Conservation (phyloP, 1,140 invertebrate genomes). For the Lordiphosa stackelbergi region DNA sequence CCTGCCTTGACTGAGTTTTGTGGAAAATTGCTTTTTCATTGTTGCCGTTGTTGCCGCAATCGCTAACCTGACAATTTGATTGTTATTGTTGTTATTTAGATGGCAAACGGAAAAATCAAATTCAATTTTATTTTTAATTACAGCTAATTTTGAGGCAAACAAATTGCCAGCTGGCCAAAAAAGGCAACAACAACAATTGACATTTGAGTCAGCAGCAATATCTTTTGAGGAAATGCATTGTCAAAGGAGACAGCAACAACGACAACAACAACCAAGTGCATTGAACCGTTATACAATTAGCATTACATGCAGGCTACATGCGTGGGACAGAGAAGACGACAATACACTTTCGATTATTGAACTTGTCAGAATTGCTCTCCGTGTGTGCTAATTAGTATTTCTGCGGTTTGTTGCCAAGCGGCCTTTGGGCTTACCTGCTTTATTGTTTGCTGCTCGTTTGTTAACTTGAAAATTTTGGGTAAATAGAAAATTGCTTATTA, state of each 20-base stretch:
- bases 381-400: conserved; percentile 10
- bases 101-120: conserved; percentile 62
- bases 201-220: conserved; percentile 59
- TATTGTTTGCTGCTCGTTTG: conserved; percentile 3
- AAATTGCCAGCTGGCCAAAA: conserved; percentile 61
- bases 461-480: too few species aligned
- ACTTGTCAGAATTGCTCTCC: conserved; percentile 44
- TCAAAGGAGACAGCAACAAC: conserved; percentile 32
- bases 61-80: conserved; percentile 59
- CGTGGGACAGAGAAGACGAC: conserved; percentile 37
- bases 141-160: conserved; percentile 66
- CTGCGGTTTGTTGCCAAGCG: conserved; percentile 18
- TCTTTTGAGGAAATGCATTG: conserved; percentile 52
- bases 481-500: neutral
- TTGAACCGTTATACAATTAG: conserved; percentile 63
- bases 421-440: conserved; percentile 19
- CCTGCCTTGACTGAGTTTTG: conserved; percentile 70
- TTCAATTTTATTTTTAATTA: conserved; percentile 71
- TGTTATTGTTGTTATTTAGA: conserved; percentile 26
- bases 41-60: conserved; percentile 65
- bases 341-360: conserved; percentile 66
- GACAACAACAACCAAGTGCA: conserved; percentile 38
- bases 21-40: conserved; percentile 71
- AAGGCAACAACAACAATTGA: conserved; percentile 55
- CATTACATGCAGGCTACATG: conserved; percentile 17